Percentiles rank a stretch among this genome's conserved stretches.
Evolutionary conservation across 2,797 vertebrate genomes (phyloP).

Genomic region (Acrocephalus scirpaceus): DNA sequence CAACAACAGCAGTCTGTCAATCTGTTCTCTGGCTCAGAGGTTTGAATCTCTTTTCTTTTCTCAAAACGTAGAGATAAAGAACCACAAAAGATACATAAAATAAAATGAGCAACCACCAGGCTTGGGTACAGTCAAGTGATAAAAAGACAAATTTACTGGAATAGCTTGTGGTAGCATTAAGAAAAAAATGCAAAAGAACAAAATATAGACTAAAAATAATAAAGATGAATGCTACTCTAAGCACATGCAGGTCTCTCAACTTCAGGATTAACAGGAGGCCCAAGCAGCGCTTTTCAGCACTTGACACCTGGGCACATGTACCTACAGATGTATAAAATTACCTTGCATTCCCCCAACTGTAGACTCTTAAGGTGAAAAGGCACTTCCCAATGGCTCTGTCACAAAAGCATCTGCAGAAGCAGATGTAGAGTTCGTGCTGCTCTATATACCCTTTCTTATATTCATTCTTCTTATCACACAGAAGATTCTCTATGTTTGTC

Average conservation of each 20-base stretch:
- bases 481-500: neutral
- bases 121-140: neutral
- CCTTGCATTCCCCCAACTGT: fast-evolving
- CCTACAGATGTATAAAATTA: neutral
- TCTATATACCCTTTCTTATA: neutral
- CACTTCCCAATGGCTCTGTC: fast-evolving
- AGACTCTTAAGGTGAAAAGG: neutral
- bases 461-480: neutral
- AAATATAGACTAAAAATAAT: neutral
- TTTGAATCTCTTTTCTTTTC: neutral
- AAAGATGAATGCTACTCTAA: neutral
- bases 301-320: neutral
- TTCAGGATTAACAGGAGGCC: neutral
- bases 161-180: neutral
- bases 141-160: neutral
- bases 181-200: neutral
- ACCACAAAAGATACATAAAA: neutral
- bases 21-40: neutral
- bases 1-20: constrained; percentile 1
- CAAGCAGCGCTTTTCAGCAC: neutral
- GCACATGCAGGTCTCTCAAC: neutral
- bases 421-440: neutral
- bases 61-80: neutral
- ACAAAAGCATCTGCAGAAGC: neutral
- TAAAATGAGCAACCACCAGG: neutral